These are phyloP conservation scores for Biston stratarius DNA, from an alignment of 2,888 invertebrate species.

Conservation along the genomic window DNA sequence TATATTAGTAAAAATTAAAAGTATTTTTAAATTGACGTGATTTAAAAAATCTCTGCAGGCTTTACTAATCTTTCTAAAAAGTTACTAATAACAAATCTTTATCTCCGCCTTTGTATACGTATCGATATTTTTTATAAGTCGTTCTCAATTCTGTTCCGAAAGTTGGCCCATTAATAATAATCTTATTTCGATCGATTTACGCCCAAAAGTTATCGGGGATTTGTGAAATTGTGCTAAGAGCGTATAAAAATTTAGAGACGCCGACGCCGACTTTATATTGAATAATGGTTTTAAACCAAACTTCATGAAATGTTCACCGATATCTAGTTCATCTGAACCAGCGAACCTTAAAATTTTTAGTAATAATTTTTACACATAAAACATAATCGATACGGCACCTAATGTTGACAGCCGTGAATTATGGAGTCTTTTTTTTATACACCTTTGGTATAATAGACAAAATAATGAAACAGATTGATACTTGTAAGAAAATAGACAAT, in stretches of 20 bases:
- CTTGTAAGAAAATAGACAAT: no score
- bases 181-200: conserved; percentile 30
- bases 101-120: background rate
- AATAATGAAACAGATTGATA: no score
- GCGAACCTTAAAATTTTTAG: no score
- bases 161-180: conserved; percentile 26
- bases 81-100: conserved; percentile 4
- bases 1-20: no score
- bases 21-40: no score
- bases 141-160: background rate
- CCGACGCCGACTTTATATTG: background rate
- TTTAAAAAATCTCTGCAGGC: no score
- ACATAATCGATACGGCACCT: no score
- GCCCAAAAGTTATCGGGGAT: conserved; percentile 3
- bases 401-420: no score
- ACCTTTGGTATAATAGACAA: no score
- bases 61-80: background rate
- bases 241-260: background rate
- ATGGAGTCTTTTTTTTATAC: no score
- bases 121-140: background rate
- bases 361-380: no score
- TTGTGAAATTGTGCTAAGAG: background rate
- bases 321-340: background rate
- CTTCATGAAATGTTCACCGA: background rate
- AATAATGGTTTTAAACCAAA: conserved; percentile 1